Percentiles rank a stretch among this genome's conserved stretches.
Conservation (phyloP, 2,797 vertebrate genomes). For the Clangula hyemalis region DNA sequence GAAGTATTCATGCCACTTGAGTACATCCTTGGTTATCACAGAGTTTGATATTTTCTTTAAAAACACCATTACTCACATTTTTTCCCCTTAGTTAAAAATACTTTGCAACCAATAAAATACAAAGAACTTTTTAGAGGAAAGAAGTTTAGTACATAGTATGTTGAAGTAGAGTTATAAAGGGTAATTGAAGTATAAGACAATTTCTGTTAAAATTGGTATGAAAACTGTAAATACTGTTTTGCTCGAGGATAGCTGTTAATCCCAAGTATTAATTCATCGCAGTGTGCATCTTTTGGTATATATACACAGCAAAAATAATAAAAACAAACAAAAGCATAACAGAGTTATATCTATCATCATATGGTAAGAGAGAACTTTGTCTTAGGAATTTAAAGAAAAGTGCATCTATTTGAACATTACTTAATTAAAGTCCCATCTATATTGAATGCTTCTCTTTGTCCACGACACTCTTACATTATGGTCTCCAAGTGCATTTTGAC, state of each 20-base stretch:
- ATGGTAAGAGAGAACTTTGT: background rate
- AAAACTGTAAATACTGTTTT: background rate
- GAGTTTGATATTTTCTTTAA: conserved; percentile 74
- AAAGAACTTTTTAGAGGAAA: background rate
- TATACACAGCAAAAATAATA: background rate
- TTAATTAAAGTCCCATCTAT: background rate
- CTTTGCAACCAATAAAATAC: background rate
- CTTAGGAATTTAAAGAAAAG: background rate
- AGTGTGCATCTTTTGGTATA: background rate
- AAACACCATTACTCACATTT: conserved; percentile 50
- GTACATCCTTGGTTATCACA: conserved; percentile 69
- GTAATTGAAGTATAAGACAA: background rate
- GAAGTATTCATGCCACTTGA: conserved; percentile 80
- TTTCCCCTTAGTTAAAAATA: conserved; percentile 32
- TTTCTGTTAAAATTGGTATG: background rate
- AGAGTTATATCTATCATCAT: background rate
- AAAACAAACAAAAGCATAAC: background rate
- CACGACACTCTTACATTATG: background rate
- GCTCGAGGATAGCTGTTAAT: background rate
- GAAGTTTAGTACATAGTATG: background rate
- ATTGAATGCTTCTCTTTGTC: background rate
- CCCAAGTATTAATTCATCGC: background rate
- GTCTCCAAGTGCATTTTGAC: background rate
- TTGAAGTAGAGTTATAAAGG: background rate
- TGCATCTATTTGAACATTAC: background rate